Evolutionary conservation across 2,113 vertebrate species (phyloP), one percentile per base, ranked within the genome.

Genomic region (Oceanodroma tethys): DNA sequence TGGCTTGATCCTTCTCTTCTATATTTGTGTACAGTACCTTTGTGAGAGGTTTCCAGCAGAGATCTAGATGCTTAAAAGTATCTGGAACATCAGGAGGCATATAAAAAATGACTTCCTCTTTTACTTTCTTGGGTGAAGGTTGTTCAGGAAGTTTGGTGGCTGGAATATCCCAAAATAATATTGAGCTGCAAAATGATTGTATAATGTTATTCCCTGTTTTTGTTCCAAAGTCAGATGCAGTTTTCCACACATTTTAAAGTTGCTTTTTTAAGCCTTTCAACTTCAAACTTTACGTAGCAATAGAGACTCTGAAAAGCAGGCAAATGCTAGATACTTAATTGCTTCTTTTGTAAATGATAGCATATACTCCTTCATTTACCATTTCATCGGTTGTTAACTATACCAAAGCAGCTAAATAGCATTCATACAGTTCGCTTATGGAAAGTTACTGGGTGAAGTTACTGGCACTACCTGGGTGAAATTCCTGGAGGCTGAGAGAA

Each of bases 161-260:
- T 86, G 99, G 98, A 86, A 99, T 96, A 93, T 99, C 98, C 99
- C 99, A 99, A 98, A 99, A 99, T 92, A 99, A 98, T 88, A 99
- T 15, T 65, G 98, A 96, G 81, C 99, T 99, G 92, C 52, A 94
- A 95, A 94, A 85, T 58, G 15, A 91, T 92, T 68, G 19, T 30
- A 38, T 47, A n/a, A 32, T 67, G 14, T 88, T 92, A 91, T 58
- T 89, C 14, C 14, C 52, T 71, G 8, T 1, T 72, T 86, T 63
- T 52, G 13, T 50, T 88, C 86, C 36, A 36, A 67, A 86, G 62
- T 59, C 40, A 56, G 26, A 43, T 59, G 45, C 29, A 76, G 20
- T 71, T 93, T 71, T 78, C 23, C 20, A 66, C 14, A 42, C 4
- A 7, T 62, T 95, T 88, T 83, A 56, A 78, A 84, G 25, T 8